A percentile compares a stretch with the other conserved stretches of the same genome.
Conservation (phyloP, 2,113 vertebrate genomes). For the Lipotes vexillifer region DNA sequence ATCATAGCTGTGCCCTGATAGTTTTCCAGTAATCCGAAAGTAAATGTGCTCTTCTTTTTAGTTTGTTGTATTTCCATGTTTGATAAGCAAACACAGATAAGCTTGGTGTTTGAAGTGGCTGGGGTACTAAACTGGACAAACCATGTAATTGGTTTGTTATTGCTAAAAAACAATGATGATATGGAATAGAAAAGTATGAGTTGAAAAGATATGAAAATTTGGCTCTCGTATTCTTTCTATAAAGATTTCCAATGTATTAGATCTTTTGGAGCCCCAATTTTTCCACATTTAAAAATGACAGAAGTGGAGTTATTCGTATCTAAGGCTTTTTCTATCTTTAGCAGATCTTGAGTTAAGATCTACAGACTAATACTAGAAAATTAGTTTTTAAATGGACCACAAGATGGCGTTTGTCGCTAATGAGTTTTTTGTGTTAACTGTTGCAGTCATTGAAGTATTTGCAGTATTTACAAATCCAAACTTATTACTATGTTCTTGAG, state of each 20-base stretch:
- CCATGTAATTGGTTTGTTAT: neutral
- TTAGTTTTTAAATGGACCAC: conserved; percentile 56
- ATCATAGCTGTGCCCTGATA: neutral
- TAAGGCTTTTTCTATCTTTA: neutral
- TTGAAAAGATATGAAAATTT: neutral
- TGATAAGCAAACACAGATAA: neutral
- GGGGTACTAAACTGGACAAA: neutral
- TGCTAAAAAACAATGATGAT: neutral
- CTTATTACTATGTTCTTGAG: neutral
- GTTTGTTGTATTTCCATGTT: neutral
- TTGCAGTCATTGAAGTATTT: neutral
- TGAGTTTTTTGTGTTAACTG: neutral
- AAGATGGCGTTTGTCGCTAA: conserved; percentile 69
- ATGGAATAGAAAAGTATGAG: neutral
- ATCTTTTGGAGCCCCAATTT: neutral
- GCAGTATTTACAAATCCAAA: neutral
- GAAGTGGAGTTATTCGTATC: neutral
- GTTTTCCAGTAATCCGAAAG: neutral
- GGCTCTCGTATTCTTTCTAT: neutral
- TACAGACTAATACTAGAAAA: neutral
- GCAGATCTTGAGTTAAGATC: neutral
- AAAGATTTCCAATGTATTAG: neutral
- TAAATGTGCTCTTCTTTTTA: neutral
- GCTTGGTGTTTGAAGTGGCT: neutral
- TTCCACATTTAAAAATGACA: neutral